phyloP scores from a whole-genome alignment of 2,888 invertebrate species.

The Scelioninae gen. 1 region DNA sequence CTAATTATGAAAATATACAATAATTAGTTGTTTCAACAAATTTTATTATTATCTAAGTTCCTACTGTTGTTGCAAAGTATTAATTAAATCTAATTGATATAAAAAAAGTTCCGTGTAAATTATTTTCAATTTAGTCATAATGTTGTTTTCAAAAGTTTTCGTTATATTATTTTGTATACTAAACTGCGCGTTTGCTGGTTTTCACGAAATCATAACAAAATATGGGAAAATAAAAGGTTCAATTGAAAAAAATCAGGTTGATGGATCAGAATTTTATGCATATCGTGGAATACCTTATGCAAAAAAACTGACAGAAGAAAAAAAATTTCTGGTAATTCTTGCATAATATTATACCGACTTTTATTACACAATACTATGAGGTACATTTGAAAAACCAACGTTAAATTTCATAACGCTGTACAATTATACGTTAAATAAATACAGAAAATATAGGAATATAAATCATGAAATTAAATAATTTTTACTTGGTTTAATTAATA shows the following conservation, averaged over 20 bases:
- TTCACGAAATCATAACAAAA: not conserved
- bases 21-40: no score
- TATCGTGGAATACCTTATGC: constrained; percentile 21
- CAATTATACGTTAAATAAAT: no score
- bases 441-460: no score
- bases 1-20: no score
- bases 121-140: not conserved
- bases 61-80: no score
- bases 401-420: no score
- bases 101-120: not conserved
- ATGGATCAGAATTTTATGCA: constrained; percentile 6
- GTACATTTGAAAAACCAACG: not conserved
- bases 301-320: constrained; percentile 4
- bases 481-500: no score
- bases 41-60: no score
- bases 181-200: not conserved
- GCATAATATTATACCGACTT: not conserved
- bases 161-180: not conserved
- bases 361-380: not conserved
- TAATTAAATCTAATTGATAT: no score
- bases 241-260: constrained; percentile 1
- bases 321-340: constrained; percentile 22
- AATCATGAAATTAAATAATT: no score
- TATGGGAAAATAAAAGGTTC: constrained; percentile 6
- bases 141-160: constrained; percentile 4